phyloP scores from a whole-genome alignment of 2,797 vertebrate species.

The Podarcis siculus region DNA sequence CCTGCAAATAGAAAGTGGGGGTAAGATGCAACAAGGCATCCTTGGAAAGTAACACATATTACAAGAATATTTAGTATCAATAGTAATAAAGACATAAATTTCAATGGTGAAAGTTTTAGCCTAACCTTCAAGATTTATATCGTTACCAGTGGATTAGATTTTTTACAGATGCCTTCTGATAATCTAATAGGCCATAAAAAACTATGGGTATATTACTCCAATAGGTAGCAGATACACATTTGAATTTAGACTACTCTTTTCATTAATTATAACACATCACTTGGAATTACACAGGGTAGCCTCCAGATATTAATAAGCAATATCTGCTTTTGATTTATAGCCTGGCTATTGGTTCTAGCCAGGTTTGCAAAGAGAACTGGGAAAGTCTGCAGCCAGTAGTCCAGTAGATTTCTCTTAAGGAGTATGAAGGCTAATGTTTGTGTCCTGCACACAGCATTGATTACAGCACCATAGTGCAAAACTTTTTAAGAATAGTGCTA shows the following conservation, averaged over 20 bases:
- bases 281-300: constrained; percentile 14
- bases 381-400: constrained; percentile 46
- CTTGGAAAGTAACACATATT: constrained; percentile 34
- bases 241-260: constrained; percentile 46
- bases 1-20: constrained; percentile 30
- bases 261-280: constrained; percentile 38
- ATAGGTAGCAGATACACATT: constrained; percentile 48
- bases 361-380: constrained; percentile 48
- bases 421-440: constrained; percentile 20
- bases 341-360: constrained; percentile 38
- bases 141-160: constrained; percentile 17
- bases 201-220: constrained; percentile 37
- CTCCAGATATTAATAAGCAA: constrained; percentile 37
- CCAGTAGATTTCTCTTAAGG: constrained; percentile 58
- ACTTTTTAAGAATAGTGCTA: not conserved
- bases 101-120: constrained; percentile 24
- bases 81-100: constrained; percentile 53
- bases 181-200: constrained; percentile 42
- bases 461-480: not conserved
- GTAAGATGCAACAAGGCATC: constrained; percentile 24
- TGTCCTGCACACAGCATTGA: not conserved
- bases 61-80: constrained; percentile 42
- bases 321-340: constrained; percentile 64
- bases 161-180: constrained; percentile 35
- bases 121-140: constrained; percentile 39